Evolutionary conservation across 2,888 invertebrate genomes (phyloP), one percentile per base, ranked within the genome.

Genomic region (Panopea generosa): DNA sequence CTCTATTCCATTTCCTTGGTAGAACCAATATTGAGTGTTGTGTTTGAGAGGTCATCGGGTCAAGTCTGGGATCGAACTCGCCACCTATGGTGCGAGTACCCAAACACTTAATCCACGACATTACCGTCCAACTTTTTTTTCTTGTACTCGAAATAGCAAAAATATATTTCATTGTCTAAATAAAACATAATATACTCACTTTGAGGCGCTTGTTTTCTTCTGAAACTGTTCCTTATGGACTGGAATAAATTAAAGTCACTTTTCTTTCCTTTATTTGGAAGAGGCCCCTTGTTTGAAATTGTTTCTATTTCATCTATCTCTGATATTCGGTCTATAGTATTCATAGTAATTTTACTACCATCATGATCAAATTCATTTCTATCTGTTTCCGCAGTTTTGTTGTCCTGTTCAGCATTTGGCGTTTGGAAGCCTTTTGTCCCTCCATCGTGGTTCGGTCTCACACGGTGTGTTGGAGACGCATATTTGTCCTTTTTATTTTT

Each of bases 171-270:
- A n/a, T n/a, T n/a, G n/a, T n/a, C n/a, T n/a, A n/a, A n/a, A n/a
- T n/a, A n/a, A n/a, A n/a, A n/a, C n/a, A n/a, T n/a, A n/a, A n/a
- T n/a, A 11, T 16, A 69, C 77, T 77, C 66, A 77, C 77, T 47
- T 38, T 55, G 16, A 11, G 74, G 78, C 4, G 63, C 62, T 20
- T 50, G 29, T 33, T 71, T 78, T 26, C 70, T 43, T 26, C 74
- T 70, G 20, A 78, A 67, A 55, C 78, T 78, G 4, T 67, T 53
- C 26, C 71, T 62, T 16, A 78, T 56, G 14, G 62, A 45, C 47
- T 61, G 52, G 6, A 78, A 53, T 16, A 78, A 16, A 45, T 45
- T 45, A 16, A 27, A 33, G 24, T 52, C 11, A 50, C 20, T 14
- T 62, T 47, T 27, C 18, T 57, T 40, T 4, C 11, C 33, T 33